Evolutionary conservation across 2,888 invertebrate species (phyloP), one percentile per base, ranked within the genome.

Genomic region (Nebria salina): DNA sequence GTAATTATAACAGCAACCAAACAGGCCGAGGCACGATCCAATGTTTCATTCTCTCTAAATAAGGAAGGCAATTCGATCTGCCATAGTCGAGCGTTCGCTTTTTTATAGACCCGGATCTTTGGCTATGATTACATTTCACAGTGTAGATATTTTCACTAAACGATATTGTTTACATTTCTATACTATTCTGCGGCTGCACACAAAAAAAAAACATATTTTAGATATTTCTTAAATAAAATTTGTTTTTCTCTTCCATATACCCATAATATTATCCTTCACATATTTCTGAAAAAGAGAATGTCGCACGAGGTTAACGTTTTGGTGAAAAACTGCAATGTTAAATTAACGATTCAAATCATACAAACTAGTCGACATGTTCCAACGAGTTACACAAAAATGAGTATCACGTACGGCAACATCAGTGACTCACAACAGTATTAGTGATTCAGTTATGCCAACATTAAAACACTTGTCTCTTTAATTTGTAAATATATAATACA

Each of bases 1-100:
- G 54, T 70, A 25, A 34, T 25, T 26, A 70, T 70, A 26, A 70
- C 70, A n/a, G 13, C 70, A 70, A 70, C 70, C 15, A 25, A 66
- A 11, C 20, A 20, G 26, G 13, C 54, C 11, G 8, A 54, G 54
- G 54, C 54, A 54, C 54, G 54, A 54, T 54, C 8, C 54, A 54
- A 54, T 54, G 54, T 54, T 54, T 54, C 13, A 54, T 54, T 54
- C 54, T 11, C 54, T 54, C 54, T 54, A 54, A 54, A 54, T 54
- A 54, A 54, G 54, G 54, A 54, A 54, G 54, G 54, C 13, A 54
- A 54, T 11, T 54, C 54, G 54, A 54, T 54, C 54, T 8, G 54
- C 9, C 43, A 9, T 20, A 20, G 20, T 20, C 20, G 20, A 20
- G 20, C 54, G 8, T 54, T 54, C 54, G 54, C 2, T 54, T 54